phyloP scores from a whole-genome alignment of 2,113 vertebrate species.

The Dendropsophus ebraccatus region DNA sequence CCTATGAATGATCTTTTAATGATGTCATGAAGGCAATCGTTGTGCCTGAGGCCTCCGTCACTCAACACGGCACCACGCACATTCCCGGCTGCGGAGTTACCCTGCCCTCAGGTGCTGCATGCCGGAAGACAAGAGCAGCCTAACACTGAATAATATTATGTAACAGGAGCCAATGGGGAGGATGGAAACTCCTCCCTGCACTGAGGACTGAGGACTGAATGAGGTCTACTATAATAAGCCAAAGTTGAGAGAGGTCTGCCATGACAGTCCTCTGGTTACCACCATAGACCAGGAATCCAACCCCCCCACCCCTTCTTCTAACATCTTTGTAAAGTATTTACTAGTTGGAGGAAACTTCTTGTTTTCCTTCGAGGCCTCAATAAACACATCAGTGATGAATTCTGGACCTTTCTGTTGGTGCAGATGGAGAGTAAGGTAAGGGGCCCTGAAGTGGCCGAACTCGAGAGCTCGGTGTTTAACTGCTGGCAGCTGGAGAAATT shows the following conservation, averaged over 20 bases:
- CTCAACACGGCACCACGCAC: neutral
- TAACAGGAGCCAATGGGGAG: neutral
- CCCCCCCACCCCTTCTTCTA: too few relatives aligned
- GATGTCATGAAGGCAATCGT: neutral
- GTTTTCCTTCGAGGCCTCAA: neutral
- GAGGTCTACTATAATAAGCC: too few relatives aligned
- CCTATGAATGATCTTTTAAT: neutral
- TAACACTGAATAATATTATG: neutral
- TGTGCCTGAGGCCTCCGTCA: neutral
- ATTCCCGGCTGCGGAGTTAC: neutral
- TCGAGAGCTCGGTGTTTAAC: too few relatives aligned
- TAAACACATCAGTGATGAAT: neutral
- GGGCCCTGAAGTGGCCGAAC: too few relatives aligned
- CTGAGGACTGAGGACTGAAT: neutral
- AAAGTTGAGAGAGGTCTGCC: too few relatives aligned
- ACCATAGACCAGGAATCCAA: neutral
- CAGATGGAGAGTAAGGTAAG: neutral
- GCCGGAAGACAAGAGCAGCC: neutral
- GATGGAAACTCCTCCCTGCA: neutral
- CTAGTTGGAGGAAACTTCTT: neutral
- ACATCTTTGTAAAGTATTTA: too few relatives aligned
- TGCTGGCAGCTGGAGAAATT: too few relatives aligned
- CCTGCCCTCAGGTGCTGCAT: neutral
- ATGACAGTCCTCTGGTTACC: too few relatives aligned
- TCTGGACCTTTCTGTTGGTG: neutral